phyloP scores from a whole-genome alignment of 2,797 vertebrate genomes.

The Sebastiscus albofasciatus region DNA sequence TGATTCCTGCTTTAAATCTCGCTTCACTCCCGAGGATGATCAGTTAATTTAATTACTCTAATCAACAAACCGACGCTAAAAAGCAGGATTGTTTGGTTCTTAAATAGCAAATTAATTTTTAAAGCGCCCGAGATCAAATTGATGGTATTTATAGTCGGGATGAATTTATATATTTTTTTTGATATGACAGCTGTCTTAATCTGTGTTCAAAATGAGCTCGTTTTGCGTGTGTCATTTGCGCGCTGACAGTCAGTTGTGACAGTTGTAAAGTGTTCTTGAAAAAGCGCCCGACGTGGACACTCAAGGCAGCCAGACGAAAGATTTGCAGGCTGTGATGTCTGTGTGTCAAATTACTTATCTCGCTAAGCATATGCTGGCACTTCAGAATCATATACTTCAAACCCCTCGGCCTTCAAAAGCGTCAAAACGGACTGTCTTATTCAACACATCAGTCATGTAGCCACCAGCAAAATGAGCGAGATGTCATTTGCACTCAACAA shows the following conservation, averaged over 20 bases:
- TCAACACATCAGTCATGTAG: conserved; percentile 83
- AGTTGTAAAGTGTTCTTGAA: conserved; percentile 83
- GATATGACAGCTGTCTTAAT: conserved; percentile 79
- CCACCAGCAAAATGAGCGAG: conserved; percentile 82
- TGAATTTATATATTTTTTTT: conserved; percentile 52
- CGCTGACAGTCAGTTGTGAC: conserved; percentile 81
- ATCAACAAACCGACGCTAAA: conserved; percentile 65
- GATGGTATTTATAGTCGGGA: conserved; percentile 71
- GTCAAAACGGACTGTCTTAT: conserved; percentile 74
- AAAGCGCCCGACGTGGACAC: conserved; percentile 72
- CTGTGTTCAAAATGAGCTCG: conserved; percentile 67
- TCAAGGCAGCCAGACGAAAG: conserved; percentile 79
- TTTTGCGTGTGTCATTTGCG: conserved; percentile 70
- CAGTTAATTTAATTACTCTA: conserved; percentile 75
- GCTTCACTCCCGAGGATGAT: conserved; percentile 51
- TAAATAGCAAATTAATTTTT: conserved; percentile 73
- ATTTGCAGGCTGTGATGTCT: conserved; percentile 83
- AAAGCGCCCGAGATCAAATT: conserved; percentile 63
- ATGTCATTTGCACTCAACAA: conserved; percentile 83
- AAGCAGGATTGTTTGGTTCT: conserved; percentile 59
- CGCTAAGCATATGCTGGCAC: conserved; percentile 83
- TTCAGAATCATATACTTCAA: conserved; percentile 86
- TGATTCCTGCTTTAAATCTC: conserved; percentile 50
- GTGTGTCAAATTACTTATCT: conserved; percentile 87
- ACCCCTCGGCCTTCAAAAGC: conserved; percentile 75